These are phyloP conservation scores for Pammene aurita DNA, from an alignment of 2,888 invertebrate genomes.

Conservation along the genomic window DNA sequence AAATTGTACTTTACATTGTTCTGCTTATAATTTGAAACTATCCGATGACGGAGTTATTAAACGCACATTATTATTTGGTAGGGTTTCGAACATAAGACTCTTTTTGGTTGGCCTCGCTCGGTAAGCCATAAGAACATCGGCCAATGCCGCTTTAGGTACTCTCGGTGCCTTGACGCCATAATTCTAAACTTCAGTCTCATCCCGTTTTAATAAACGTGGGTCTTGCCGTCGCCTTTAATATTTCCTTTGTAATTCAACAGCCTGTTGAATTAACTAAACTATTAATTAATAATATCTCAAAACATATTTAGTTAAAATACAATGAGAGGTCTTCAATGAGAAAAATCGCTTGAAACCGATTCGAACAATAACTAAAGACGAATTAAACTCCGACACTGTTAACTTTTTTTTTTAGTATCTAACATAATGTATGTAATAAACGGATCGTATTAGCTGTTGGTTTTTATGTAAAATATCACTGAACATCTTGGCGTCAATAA, in stretches of 20 bases:
- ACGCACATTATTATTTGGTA: no score
- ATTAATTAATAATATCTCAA: constrained; percentile 51
- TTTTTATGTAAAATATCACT: no score
- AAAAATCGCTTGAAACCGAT: background rate
- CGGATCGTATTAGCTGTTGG: no score
- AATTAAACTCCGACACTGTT: background rate
- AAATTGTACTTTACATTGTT: no score
- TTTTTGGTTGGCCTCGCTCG: background rate
- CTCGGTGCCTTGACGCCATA: constrained; percentile 34
- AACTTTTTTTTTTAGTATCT: no score
- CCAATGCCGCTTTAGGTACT: constrained; percentile 24
- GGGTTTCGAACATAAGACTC: no score
- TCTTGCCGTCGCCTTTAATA: constrained; percentile 57
- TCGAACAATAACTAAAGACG: background rate
- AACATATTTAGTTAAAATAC: constrained; percentile 18
- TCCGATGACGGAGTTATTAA: no score
- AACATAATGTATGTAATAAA: no score
- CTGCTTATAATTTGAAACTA: no score
- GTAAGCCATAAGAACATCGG: background rate
- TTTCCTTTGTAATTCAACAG: constrained; percentile 60
- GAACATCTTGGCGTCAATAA: no score
- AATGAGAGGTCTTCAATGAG: background rate
- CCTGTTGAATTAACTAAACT: constrained; percentile 58
- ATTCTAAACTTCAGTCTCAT: constrained; percentile 41
- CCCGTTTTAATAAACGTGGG: constrained; percentile 51